Evolutionary conservation across 2,797 vertebrate genomes (phyloP).

Genomic region (Hozukius guyotensis): DNA sequence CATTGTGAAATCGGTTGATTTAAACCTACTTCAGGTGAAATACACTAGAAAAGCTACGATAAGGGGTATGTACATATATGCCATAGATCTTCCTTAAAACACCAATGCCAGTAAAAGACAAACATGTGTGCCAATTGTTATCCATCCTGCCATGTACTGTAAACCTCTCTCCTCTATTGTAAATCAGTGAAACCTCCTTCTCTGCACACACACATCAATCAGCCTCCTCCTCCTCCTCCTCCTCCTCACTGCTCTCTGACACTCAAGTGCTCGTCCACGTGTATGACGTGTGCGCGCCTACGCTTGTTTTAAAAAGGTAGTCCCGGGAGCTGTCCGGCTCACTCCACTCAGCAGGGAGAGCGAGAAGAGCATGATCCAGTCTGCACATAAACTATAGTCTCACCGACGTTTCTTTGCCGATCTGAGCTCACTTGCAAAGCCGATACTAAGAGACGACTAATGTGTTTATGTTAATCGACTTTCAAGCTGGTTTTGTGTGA

Average conservation of each 20-base stretch:
- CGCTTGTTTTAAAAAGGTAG: slow-evolving; percentile 62
- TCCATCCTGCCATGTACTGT: background rate
- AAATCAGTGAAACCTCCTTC: background rate
- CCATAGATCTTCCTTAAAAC: background rate
- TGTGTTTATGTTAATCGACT: background rate
- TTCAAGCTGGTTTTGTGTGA: no score
- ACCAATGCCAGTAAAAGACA: slow-evolving; percentile 5
- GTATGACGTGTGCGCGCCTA: slow-evolving; percentile 54
- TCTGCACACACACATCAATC: background rate
- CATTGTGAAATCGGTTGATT: background rate
- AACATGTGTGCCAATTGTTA: background rate
- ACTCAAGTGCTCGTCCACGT: slow-evolving; percentile 52
- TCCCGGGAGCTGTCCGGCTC: background rate
- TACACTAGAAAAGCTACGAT: background rate
- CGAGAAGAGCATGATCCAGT: background rate
- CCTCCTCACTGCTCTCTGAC: slow-evolving; percentile 10
- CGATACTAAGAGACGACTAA: background rate
- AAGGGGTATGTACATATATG: background rate
- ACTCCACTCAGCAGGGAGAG: background rate
- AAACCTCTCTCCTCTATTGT: background rate
- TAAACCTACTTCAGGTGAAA: background rate
- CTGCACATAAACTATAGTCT: background rate
- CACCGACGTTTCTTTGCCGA: no score
- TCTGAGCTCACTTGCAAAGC: background rate
- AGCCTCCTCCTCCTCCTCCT: background rate